Percentiles rank a stretch among this genome's conserved stretches.
Conservation (phyloP, 2,797 vertebrate genomes). For the Galago senegalensis region DNA sequence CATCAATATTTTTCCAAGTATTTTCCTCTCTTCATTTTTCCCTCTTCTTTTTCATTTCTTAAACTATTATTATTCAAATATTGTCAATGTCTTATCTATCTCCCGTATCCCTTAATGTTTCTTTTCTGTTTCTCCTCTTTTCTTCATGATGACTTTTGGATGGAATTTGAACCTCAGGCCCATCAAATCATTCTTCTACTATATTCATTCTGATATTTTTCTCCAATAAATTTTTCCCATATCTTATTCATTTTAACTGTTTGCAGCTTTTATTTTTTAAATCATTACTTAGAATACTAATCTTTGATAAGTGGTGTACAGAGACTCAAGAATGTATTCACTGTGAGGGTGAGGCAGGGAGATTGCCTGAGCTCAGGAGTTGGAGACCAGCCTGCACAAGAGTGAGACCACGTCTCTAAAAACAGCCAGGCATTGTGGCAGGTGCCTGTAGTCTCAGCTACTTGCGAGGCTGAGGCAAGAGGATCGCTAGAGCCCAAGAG, state of each 20-base stretch:
- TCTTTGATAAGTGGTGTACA: not conserved
- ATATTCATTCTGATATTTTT: not conserved
- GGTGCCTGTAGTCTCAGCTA: too few species aligned
- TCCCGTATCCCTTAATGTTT: not conserved
- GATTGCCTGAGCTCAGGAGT: too few species aligned
- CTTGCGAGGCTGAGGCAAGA: too few species aligned
- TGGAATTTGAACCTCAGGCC: not conserved
- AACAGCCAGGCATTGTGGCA: too few species aligned
- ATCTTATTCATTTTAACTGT: not conserved
- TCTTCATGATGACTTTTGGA: not conserved
- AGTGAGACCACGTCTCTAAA: too few species aligned
- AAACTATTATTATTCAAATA: not conserved
- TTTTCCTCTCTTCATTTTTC: not conserved
- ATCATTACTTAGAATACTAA: not conserved
- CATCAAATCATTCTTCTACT: not conserved
- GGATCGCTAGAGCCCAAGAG: too few species aligned
- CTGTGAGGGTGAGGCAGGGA: too few species aligned
- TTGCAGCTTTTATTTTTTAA: slow-evolving; percentile 10
- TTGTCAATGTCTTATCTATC: not conserved
- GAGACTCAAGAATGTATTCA: not conserved
- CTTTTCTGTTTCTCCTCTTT: not conserved
- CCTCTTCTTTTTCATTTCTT: not conserved
- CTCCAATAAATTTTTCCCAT: not conserved
- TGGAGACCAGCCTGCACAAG: too few species aligned
- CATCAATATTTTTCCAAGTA: not conserved